These are phyloP conservation scores for Bothrops jararaca DNA, from an alignment of 2,113 vertebrate genomes.

Conservation along the genomic window DNA sequence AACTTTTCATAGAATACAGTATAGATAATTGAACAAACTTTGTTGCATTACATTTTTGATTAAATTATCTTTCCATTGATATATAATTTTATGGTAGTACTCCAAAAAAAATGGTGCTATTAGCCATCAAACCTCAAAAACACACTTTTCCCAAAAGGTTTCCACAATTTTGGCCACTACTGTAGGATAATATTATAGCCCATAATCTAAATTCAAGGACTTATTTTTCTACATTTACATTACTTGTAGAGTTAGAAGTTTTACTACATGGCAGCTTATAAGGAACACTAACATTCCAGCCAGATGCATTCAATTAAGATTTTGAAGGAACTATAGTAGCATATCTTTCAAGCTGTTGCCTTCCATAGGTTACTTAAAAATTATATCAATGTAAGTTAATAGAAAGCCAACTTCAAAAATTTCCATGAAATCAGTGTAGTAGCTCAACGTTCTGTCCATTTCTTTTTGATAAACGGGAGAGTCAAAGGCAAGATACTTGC, in stretches of 20 bases:
- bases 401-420: slow-evolving; percentile 12
- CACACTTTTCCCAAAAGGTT: too few relatives aligned
- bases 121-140: too few relatives aligned
- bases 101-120: too few relatives aligned
- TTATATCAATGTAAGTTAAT: not conserved
- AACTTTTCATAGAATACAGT: too few relatives aligned
- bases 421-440: not conserved
- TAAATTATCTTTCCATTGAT: too few relatives aligned
- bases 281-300: not conserved
- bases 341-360: not conserved
- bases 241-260: not conserved
- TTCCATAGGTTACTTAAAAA: slow-evolving; percentile 26
- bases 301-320: not conserved
- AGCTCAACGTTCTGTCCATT: not conserved
- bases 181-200: not conserved
- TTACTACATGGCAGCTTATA: slow-evolving; percentile 11
- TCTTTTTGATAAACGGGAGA: not conserved
- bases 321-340: slow-evolving; percentile 1
- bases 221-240: not conserved
- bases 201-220: not conserved
- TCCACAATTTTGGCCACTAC: too few relatives aligned
- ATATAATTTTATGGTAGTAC: too few relatives aligned
- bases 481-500: not conserved
- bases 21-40: too few relatives aligned
- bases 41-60: too few relatives aligned